phyloP scores from a whole-genome alignment of 2,113 vertebrate genomes.

The Eulacestoma nigropectus region DNA sequence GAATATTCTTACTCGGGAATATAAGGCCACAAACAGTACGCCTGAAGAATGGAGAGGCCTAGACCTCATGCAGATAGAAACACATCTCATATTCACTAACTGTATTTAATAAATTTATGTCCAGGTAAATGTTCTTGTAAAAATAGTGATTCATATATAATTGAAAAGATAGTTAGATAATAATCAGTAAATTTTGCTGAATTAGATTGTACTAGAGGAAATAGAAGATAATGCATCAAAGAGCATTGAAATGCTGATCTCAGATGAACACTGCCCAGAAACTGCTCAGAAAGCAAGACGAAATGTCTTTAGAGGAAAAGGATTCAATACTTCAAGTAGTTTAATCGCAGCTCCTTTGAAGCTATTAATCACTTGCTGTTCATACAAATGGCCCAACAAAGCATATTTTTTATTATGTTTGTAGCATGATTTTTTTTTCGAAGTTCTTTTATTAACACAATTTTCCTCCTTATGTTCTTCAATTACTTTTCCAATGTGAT shows the following conservation, averaged over 20 bases:
- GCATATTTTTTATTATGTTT: background rate
- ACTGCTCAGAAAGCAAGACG: background rate
- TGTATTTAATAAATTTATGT: background rate
- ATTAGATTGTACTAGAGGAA: background rate
- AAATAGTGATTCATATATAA: background rate
- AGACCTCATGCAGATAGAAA: background rate
- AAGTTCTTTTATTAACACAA: background rate
- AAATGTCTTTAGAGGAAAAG: background rate
- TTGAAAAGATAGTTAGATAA: background rate
- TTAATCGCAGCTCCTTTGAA: background rate
- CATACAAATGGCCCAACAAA: background rate
- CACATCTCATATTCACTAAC: background rate
- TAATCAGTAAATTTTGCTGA: background rate
- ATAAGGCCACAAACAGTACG: background rate
- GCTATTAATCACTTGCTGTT: background rate
- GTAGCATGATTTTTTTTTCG: background rate
- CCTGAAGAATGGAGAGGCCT: background rate
- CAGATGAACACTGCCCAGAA: background rate
- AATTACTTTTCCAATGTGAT: background rate
- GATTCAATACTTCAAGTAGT: background rate
- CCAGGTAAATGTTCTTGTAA: background rate
- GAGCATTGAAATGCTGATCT: background rate
- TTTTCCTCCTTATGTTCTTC: background rate
- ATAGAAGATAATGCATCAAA: background rate
- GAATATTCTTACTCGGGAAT: background rate